A percentile compares a stretch with the other conserved stretches of the same genome.
Evolutionary conservation across 2,797 vertebrate species (phyloP).

Genomic region (Sphenopsis melanotis): DNA sequence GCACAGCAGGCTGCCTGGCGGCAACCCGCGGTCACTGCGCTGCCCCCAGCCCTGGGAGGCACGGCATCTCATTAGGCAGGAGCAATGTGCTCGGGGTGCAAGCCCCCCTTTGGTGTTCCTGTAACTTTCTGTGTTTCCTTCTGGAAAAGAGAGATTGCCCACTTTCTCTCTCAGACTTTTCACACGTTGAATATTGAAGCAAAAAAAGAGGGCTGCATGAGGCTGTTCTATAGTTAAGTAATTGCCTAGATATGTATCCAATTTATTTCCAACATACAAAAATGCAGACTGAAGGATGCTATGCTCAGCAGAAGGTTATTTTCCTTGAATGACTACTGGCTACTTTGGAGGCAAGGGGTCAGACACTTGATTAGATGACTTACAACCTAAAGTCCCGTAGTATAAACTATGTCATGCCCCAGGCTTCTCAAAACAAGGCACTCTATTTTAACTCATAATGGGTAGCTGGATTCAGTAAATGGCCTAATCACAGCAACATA

Average conservation of each 20-base stretch:
- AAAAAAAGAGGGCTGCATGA: background rate
- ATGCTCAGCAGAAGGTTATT: constrained; percentile 53
- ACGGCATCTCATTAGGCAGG: background rate
- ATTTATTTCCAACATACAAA: constrained; percentile 42
- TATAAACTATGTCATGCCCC: constrained; percentile 79
- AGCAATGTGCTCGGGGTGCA: rapidly evolving
- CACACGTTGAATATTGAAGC: background rate
- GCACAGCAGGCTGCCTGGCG: background rate
- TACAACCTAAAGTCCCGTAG: constrained; percentile 70
- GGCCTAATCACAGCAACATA: constrained; percentile 77
- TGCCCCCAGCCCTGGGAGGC: rapidly evolving
- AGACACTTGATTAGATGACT: constrained; percentile 79
- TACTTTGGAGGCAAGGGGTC: constrained; percentile 74
- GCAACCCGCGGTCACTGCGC: rapidly evolving
- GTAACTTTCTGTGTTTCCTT: background rate
- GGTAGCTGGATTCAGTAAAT: constrained; percentile 79
- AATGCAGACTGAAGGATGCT: constrained; percentile 62
- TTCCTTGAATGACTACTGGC: constrained; percentile 59
- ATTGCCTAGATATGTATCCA: background rate
- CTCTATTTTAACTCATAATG: constrained; percentile 79
- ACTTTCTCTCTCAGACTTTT: background rate
- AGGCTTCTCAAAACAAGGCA: constrained; percentile 77
- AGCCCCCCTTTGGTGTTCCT: background rate
- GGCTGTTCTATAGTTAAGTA: background rate
- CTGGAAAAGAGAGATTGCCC: background rate